Conservation (phyloP, 2,113 vertebrate genomes). For the Daphoenositta chrysoptera region DNA sequence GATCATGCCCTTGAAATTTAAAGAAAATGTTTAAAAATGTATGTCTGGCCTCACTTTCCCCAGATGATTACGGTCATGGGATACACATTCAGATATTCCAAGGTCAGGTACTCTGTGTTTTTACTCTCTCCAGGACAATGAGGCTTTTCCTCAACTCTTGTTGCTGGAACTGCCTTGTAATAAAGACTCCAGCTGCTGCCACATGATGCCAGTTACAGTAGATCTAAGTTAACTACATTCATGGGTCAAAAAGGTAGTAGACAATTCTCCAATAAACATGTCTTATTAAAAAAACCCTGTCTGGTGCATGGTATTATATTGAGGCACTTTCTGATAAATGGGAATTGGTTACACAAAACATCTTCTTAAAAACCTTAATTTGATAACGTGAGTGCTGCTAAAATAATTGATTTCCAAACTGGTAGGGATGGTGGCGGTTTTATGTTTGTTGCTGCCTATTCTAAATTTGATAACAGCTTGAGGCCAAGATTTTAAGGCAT, state of each 20-base stretch:
- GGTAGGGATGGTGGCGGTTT: neutral
- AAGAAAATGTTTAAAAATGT: neutral
- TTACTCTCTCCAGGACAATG: neutral
- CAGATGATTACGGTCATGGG: fast-evolving
- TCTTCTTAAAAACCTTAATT: neutral
- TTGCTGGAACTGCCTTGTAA: neutral
- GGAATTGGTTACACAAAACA: neutral
- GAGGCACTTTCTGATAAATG: neutral
- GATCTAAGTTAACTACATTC: neutral
- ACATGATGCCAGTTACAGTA: neutral
- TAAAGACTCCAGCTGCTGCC: neutral
- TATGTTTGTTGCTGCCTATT: neutral
- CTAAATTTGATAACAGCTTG: neutral
- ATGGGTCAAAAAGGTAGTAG: neutral
- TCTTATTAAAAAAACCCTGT: neutral
- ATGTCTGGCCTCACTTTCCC: neutral
- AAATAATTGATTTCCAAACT: neutral
- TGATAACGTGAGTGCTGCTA: neutral
- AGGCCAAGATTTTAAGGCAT: neutral
- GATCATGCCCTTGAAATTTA: neutral
- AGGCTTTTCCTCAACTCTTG: neutral
- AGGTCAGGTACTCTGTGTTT: neutral
- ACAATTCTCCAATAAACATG: neutral
- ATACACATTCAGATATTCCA: neutral
- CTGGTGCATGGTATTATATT: neutral